phyloP scores from a whole-genome alignment of 2,888 invertebrate species.

The Timandra comae region DNA sequence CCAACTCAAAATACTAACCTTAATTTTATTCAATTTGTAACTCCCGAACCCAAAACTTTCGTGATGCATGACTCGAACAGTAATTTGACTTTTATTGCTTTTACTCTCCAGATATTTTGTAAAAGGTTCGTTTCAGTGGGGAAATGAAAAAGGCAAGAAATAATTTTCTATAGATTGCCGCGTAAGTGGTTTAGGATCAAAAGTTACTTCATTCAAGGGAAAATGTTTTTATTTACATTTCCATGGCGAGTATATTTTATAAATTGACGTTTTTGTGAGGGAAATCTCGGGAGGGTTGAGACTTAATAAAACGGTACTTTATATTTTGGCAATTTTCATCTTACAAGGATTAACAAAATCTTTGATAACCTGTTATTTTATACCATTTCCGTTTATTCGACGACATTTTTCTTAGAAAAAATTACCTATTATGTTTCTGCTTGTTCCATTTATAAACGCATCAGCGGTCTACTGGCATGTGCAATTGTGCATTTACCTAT shows the following conservation, averaged over 20 bases:
- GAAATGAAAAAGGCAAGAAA: slow-evolving; percentile 35
- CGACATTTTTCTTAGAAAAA: no score
- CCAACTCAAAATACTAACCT: slow-evolving; percentile 43
- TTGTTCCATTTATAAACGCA: no score
- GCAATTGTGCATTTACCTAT: no score
- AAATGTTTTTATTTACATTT: slow-evolving; percentile 18
- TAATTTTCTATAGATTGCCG: slow-evolving; percentile 29
- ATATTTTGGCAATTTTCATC: no score
- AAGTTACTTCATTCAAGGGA: slow-evolving; percentile 18
- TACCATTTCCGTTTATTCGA: no score
- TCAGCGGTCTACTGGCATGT: no score
- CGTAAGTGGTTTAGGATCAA: slow-evolving; percentile 25
- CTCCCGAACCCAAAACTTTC: slow-evolving; percentile 68
- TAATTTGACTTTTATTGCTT: slow-evolving; percentile 72
- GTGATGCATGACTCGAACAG: slow-evolving; percentile 67
- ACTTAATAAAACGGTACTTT: slow-evolving; percentile 8
- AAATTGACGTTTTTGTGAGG: slow-evolving; percentile 16
- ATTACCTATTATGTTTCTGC: no score
- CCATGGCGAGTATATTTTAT: slow-evolving; percentile 11
- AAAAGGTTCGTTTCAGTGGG: slow-evolving; percentile 42
- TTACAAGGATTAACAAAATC: no score
- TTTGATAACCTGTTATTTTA: no score
- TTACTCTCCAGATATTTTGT: slow-evolving; percentile 45
- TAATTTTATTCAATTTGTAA: slow-evolving; percentile 73
- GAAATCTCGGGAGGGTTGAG: slow-evolving; percentile 11